Base-by-base conservation (phyloP, 2,797 vertebrate genomes). In the Sorex maritimensis region DNA sequence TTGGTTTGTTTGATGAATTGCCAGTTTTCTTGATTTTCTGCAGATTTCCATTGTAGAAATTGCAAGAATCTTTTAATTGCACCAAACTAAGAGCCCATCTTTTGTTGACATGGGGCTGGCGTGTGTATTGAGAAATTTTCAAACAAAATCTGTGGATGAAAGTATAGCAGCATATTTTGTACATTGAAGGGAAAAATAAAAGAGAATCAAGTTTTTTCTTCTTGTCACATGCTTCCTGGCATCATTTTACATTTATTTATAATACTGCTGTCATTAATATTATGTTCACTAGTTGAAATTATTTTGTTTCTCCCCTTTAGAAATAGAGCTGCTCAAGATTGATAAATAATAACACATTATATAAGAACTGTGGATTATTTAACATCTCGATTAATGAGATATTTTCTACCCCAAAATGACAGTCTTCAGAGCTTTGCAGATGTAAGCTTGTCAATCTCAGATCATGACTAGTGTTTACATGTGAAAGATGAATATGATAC, bases 341-440 rank as follows among this genome's bases (percentile, higher is more conserved):
- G 72, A 93, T 94, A 96, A 96, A 95, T 94, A 96, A 89, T 93
- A 96, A 92, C 82, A 94, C 74, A 96, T 91, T 92, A 96, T 92
- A 72, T 94, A 96, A 95, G 92, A 69, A 81, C 79, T 93, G 92
- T 91, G 46, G 90, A 84, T 95, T 94, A 92, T 91, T 95, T 96
- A 95, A 91, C 58, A 93, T 94, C 90, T 44, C 93, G 74, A 96
- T 92, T 94, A 97, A 94, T 91, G 94, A 92, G 92, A 91, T 96
- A 96, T 92, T 96, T 96, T 95, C 85, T 88, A 90, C 58, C 44
- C 82, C 5, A 61, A 96, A 94, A 92, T 96, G 87, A 96, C 92
- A 96, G 86, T 95, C 92, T 94, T 89, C 78, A 94, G 89, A 87
- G 63, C 69, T 91, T 73, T 82, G 58, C 68, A 95, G 81, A 94